Conservation (phyloP, 2,113 vertebrate species). For the Tenrec ecaudatus region DNA sequence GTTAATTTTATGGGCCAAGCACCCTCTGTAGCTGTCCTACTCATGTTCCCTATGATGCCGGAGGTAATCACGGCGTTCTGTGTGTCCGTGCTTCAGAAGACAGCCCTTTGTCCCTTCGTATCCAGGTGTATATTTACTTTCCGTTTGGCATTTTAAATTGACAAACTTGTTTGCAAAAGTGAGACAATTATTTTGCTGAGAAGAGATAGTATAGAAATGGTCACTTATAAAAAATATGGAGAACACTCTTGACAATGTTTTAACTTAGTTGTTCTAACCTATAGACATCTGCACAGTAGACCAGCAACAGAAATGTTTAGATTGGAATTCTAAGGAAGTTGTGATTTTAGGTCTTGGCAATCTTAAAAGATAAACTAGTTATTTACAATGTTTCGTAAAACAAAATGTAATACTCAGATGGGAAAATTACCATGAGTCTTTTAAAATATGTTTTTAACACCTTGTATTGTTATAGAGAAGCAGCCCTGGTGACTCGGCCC, state of each 20-base stretch:
- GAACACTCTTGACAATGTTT: not conserved
- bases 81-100: slow-evolving; percentile 50
- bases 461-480: not conserved
- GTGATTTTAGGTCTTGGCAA: not conserved
- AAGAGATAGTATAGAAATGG: slow-evolving; percentile 8
- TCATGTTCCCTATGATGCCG: not conserved
- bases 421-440: no score
- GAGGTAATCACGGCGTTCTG: slow-evolving; percentile 38
- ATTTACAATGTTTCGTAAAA: no score
- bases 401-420: no score
- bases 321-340: not conserved
- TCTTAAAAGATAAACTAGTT: not conserved
- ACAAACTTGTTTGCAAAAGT: not conserved
- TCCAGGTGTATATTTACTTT: not conserved
- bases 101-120: slow-evolving; percentile 31
- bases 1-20: slow-evolving; percentile 65
- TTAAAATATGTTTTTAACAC: not conserved
- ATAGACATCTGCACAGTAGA: not conserved
- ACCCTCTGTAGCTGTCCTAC: slow-evolving; percentile 5
- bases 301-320: not conserved
- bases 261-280: not conserved
- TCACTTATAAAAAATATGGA: not conserved
- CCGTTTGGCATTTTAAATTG: not conserved
- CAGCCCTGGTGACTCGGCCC: not conserved
- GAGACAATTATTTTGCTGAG: slow-evolving; percentile 4